These are phyloP conservation scores for Brachyalestes nurse DNA, from an alignment of 2,797 vertebrate genomes.

Conservation along the genomic window DNA sequence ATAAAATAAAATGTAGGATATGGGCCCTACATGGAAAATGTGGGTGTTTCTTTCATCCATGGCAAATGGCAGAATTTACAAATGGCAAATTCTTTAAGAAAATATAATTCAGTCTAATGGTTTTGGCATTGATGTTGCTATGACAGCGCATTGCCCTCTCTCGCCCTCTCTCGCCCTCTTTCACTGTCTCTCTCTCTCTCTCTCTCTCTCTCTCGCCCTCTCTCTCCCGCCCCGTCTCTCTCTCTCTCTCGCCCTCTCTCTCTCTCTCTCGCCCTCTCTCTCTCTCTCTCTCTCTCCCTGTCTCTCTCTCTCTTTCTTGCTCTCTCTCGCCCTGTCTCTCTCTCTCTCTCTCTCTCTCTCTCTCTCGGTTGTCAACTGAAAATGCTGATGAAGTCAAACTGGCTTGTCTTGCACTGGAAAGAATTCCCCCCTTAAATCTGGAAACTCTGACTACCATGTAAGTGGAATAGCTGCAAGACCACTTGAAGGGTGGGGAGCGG, in stretches of 20 bases:
- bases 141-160: not conserved
- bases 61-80: too few species aligned
- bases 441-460: slow-evolving; percentile 59
- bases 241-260: too few species aligned
- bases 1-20: too few species aligned
- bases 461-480: slow-evolving; percentile 51
- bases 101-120: slow-evolving; percentile 4
- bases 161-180: too few species aligned
- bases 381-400: slow-evolving; percentile 50
- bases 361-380: slow-evolving; percentile 31
- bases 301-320: too few species aligned
- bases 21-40: too few species aligned
- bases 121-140: slow-evolving; percentile 22
- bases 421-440: slow-evolving; percentile 57
- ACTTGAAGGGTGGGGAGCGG: slow-evolving; percentile 48
- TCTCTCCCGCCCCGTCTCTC: too few species aligned
- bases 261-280: too few species aligned
- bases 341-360: not conserved
- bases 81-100: not conserved
- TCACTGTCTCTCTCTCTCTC: too few species aligned
- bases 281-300: too few species aligned
- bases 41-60: too few species aligned
- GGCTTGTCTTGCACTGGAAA: slow-evolving; percentile 55
- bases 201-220: not conserved
- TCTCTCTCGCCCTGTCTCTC: too few species aligned